Evolutionary conservation across 2,797 vertebrate genomes (phyloP), one percentile per base, ranked within the genome.

Genomic region (Austrolebias charrua): DNA sequence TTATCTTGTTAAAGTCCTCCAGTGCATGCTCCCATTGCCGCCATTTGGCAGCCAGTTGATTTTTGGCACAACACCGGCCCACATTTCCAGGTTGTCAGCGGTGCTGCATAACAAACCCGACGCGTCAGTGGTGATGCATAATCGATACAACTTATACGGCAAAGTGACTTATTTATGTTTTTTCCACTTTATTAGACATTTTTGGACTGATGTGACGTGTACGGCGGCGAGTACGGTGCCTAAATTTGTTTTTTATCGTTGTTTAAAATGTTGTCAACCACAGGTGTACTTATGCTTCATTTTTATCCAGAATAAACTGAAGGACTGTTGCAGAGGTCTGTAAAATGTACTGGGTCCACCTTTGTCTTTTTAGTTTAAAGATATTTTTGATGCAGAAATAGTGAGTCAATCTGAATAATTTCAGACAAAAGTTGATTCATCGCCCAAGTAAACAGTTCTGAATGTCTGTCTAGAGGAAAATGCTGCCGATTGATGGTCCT

Each of bases 401-500:
- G 57, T 48, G 13, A 40, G 15, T n/a, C 43, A 59, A 55, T 48
- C 13, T 3, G 20, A 59, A 53, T 43, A 53, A 48, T 48, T 19
- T 3, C 45, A 50, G 33, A 24, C 38, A 51, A 44, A 33, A 53
- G 52, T 50, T 35, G 31, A 60, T 63, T 43, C 16, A 28, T 4
- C 18, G 40, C 2, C 8, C n/a, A 8, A 40, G 0, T 53, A 14
- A 14, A 45, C 12, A 44, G 9, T 35, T 19, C 60, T 9, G 1
- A 61, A 35, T 54, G 53, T 11, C 2, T 42, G 3, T 60, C 0
- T 60, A 46, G 11, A 38, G 42, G 14, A 29, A 16, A 14, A 20
- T 24, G 43, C 20, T 53, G 58, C 66, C 71, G 70, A 71, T 20
- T 33, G 9, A 45, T 63, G 40, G 29, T 42, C 24, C 33, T 7